These are phyloP conservation scores for Schlechtendalia chinensis DNA, from an alignment of 1,140 invertebrate species.

Conservation along the genomic window DNA sequence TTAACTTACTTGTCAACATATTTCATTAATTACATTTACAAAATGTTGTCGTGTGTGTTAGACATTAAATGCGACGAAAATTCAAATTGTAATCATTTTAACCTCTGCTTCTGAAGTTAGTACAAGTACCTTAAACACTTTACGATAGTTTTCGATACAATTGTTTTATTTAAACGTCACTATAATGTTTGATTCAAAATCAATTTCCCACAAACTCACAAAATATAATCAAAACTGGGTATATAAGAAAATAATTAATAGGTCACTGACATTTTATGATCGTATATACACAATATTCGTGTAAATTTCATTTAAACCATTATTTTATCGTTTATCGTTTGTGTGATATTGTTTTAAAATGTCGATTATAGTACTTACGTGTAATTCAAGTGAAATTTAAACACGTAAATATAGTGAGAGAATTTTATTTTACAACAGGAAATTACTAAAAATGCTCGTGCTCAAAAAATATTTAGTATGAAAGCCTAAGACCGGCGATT, in stretches of 20 bases:
- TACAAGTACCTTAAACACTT: not conserved
- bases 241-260: not conserved
- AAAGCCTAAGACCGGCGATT: too few species aligned
- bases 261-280: not conserved
- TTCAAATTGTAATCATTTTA: constrained; percentile 16
- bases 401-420: too few species aligned
- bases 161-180: not conserved
- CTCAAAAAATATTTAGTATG: too few species aligned
- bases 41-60: constrained; percentile 14
- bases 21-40: not conserved
- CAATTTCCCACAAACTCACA: not conserved
- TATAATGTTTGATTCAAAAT: constrained; percentile 3
- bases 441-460: too few species aligned
- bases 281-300: not conserved
- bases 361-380: too few species aligned
- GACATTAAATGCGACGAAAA: not conserved
- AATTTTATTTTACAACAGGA: too few species aligned
- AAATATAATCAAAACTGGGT: not conserved
- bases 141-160: not conserved
- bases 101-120: not conserved
- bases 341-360: too few species aligned
- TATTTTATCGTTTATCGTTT: not conserved
- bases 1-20: not conserved
- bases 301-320: not conserved
- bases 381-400: too few species aligned